Evolutionary conservation across 2,888 invertebrate species (phyloP).

Genomic region (Seladonia tumulorum): DNA sequence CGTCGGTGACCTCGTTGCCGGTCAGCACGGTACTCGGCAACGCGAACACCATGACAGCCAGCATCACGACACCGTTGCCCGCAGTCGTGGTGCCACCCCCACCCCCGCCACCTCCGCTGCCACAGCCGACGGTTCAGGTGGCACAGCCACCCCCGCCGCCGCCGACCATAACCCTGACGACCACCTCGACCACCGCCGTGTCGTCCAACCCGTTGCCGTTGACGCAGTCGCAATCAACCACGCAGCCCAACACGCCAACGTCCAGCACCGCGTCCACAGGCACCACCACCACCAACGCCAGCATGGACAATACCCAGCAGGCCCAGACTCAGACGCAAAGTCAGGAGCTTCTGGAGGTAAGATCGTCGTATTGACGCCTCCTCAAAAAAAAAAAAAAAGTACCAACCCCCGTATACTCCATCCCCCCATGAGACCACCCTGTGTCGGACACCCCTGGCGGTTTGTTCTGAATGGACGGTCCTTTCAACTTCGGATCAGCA

Average conservation of each 20-base stretch:
- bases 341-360: constrained; percentile 84
- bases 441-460: neutral
- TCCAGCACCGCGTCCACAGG: constrained; percentile 64
- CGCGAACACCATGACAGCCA: constrained; percentile 40
- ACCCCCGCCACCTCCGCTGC: constrained; percentile 43
- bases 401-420: constrained; percentile 8
- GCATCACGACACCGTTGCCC: constrained; percentile 48
- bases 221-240: constrained; percentile 51
- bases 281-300: constrained; percentile 66
- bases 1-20: constrained; percentile 39
- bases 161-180: constrained; percentile 31
- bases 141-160: constrained; percentile 26
- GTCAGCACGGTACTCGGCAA: constrained; percentile 54
- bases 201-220: constrained; percentile 61
- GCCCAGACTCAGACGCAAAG: constrained; percentile 82
- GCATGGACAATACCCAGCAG: constrained; percentile 80
- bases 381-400: constrained; percentile 24
- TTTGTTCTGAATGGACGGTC: neutral
- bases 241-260: constrained; percentile 52
- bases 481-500: neutral
- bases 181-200: constrained; percentile 52
- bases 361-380: constrained; percentile 77
- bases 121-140: neutral
- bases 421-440: constrained; percentile 18
- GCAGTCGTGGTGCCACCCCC: constrained; percentile 56